phyloP scores from a whole-genome alignment of 1,140 invertebrate genomes.

The Armadillidium nasatum region DNA sequence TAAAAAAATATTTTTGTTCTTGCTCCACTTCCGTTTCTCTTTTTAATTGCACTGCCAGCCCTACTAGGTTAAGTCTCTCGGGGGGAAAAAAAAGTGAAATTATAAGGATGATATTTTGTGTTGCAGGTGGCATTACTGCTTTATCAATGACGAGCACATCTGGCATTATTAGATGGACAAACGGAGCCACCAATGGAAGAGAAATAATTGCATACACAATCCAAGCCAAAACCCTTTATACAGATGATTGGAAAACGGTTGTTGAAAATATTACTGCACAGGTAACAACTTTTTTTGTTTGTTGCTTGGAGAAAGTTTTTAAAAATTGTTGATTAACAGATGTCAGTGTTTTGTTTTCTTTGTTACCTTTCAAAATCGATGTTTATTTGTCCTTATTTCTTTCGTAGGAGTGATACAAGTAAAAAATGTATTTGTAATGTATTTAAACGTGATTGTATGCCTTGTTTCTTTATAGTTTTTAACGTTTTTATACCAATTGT shows the following conservation, averaged over 20 bases:
- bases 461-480: too few species aligned
- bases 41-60: too few species aligned
- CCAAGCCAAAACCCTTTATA: conserved; percentile 78
- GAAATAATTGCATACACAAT: conserved; percentile 70
- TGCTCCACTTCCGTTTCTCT: too few species aligned
- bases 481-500: too few species aligned
- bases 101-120: too few species aligned
- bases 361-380: background rate
- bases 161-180: conserved; percentile 79
- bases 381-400: background rate
- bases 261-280: conserved; percentile 51
- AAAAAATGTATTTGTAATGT: too few species aligned
- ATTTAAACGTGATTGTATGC: too few species aligned
- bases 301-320: background rate
- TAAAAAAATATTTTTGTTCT: too few species aligned
- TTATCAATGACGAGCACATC: conserved; percentile 67
- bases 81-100: too few species aligned
- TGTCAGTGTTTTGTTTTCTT: too few species aligned
- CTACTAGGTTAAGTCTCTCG: too few species aligned
- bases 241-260: conserved; percentile 71
- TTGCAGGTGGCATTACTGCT: conserved; percentile 55
- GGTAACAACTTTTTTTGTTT: conserved; percentile 34
- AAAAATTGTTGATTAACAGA: background rate
- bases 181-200: conserved; percentile 76
- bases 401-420: background rate